Conservation (phyloP, 2,888 invertebrate genomes). For the Bombylius discolor region DNA sequence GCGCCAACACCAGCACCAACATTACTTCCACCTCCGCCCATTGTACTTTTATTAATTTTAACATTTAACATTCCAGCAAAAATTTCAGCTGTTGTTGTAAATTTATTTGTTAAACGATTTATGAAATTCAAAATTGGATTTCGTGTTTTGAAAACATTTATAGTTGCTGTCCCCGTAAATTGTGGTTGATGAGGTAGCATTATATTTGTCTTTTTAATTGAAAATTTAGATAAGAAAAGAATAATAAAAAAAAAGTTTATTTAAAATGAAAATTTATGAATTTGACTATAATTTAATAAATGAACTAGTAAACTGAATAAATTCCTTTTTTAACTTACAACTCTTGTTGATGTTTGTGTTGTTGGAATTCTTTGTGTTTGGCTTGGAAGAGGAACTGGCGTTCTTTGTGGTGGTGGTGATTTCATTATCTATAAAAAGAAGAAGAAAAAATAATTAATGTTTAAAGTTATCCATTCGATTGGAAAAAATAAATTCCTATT, state of each 20-base stretch:
- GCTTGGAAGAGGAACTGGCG: constrained; percentile 2
- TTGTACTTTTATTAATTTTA: too few relatives aligned
- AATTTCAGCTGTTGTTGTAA: constrained; percentile 19
- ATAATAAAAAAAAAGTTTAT: too few relatives aligned
- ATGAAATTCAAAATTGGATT: constrained; percentile 19
- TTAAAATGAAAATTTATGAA: too few relatives aligned
- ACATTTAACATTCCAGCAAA: constrained; percentile 16
- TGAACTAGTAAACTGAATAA: too few relatives aligned
- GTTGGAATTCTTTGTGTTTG: background rate
- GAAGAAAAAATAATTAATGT: background rate
- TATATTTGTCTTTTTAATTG: background rate
- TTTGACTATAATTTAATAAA: too few relatives aligned
- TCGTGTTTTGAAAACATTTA: constrained; percentile 7
- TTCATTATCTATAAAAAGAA: background rate
- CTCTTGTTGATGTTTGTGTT: constrained; percentile 3
- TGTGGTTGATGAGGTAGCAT: background rate
- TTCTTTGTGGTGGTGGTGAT: constrained; percentile 7
- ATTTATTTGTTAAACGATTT: constrained; percentile 17
- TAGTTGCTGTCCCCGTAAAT: background rate
- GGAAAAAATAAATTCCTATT: background rate
- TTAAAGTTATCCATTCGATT: background rate
- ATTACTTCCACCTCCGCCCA: too few relatives aligned
- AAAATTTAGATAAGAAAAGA: background rate
- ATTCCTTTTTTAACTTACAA: background rate
- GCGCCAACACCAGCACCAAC: too few relatives aligned